A percentile compares a stretch with the other conserved stretches of the same genome.
Conservation (phyloP, 92 coral and sea anemone species). For the Palythoa grandis region DNA sequence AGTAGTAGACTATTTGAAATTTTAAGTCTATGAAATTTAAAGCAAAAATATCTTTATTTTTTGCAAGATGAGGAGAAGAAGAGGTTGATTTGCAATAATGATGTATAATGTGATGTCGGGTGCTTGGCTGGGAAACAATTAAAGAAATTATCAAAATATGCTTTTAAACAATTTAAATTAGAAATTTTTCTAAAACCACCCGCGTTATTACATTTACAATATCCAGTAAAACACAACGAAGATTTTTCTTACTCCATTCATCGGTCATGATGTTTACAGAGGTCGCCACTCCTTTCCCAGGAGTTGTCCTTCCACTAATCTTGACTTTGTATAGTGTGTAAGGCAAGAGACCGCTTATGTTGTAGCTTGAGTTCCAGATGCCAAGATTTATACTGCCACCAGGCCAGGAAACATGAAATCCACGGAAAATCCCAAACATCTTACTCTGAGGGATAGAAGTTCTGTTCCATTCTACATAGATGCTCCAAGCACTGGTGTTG, state of each 20-base stretch:
- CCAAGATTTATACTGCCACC: conserved; percentile 27
- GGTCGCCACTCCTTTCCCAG: conserved; percentile 44
- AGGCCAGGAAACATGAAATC: conserved; percentile 56
- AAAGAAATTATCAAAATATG: no score
- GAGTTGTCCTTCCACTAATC: conserved; percentile 52
- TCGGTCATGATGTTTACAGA: conserved; percentile 3
- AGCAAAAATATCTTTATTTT: no score
- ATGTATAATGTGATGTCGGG: no score
- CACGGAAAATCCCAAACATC: conserved; percentile 61
- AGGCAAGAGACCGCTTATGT: conserved; percentile 49
- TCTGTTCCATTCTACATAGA: conserved; percentile 65
- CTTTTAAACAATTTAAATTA: no score
- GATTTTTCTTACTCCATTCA: conserved; percentile 28
- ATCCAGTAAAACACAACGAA: neutral
- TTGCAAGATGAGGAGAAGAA: no score
- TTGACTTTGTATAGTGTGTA: conserved; percentile 39
- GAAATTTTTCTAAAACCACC: no score
- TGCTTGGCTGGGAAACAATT: no score
- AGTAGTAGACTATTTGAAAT: no score
- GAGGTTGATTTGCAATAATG: no score
- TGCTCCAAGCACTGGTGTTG: conserved; percentile 55
- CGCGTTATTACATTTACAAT: neutral
- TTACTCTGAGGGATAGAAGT: conserved; percentile 51
- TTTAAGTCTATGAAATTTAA: no score
- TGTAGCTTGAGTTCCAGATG: conserved; percentile 53